Percentiles rank a stretch among this genome's conserved stretches.
Conservation (phyloP, 2,113 vertebrate genomes). For the Artemisiospiza belli region DNA sequence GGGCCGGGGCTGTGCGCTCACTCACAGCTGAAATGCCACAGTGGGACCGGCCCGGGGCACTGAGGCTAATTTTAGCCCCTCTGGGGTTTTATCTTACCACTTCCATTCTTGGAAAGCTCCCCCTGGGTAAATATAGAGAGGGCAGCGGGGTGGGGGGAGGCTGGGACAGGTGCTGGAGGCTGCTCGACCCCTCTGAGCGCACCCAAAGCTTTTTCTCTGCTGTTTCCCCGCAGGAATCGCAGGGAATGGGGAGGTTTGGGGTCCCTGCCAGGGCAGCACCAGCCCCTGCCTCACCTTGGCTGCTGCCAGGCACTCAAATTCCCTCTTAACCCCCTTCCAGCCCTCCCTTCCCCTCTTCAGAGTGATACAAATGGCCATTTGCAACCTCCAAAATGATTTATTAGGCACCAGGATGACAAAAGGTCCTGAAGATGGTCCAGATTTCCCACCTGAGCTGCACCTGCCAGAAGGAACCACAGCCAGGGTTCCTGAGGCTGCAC, state of each 20-base stretch:
- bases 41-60: background rate
- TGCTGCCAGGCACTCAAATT: background rate
- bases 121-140: slow-evolving; percentile 87
- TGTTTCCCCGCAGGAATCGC: accelerated
- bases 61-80: slow-evolving; percentile 85
- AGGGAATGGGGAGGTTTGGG: accelerated
- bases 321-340: background rate
- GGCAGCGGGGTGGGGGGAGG: background rate
- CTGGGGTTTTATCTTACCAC: slow-evolving; percentile 80
- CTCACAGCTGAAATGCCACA: slow-evolving; percentile 51
- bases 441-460: background rate
- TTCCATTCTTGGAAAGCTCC: slow-evolving; percentile 89
- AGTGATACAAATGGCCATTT: accelerated
- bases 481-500: background rate
- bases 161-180: slow-evolving; percentile 71
- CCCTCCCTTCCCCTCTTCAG: background rate
- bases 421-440: accelerated
- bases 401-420: background rate
- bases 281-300: accelerated
- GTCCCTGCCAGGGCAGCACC: background rate
- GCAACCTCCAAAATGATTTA: background rate
- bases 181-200: background rate
- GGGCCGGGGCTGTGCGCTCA: background rate
- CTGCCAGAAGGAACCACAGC: background rate
- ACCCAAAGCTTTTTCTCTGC: background rate